phyloP scores from a whole-genome alignment of 2,797 vertebrate species.

The Enteromius mattozi region DNA sequence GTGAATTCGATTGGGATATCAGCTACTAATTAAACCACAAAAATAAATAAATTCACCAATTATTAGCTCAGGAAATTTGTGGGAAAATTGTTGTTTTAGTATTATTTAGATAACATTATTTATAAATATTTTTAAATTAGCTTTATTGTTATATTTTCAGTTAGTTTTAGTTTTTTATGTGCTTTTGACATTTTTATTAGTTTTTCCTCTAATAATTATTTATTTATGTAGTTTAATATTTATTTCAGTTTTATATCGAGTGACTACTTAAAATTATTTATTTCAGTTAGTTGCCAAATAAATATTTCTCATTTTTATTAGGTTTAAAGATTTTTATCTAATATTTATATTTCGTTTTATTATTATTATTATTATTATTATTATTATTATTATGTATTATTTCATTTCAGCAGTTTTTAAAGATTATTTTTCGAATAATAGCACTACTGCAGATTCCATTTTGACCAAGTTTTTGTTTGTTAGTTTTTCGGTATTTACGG shows the following conservation, averaged over 20 bases:
- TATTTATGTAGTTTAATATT: background rate
- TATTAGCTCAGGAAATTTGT: background rate
- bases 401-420: background rate
- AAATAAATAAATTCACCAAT: background rate
- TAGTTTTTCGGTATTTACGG: no score
- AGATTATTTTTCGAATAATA: background rate
- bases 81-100: background rate
- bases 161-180: background rate
- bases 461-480: background rate
- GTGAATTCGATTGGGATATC: background rate
- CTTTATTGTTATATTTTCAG: background rate
- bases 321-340: background rate
- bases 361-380: no score
- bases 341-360: background rate
- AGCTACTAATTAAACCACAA: background rate
- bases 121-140: background rate
- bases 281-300: background rate
- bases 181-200: background rate
- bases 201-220: background rate
- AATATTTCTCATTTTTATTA: background rate
- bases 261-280: background rate
- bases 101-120: background rate
- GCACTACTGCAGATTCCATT: background rate
- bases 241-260: background rate
- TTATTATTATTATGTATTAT: background rate